Evolutionary conservation across 1,140 invertebrate species (phyloP).

Genomic region (Cydia fagiglandana): DNA sequence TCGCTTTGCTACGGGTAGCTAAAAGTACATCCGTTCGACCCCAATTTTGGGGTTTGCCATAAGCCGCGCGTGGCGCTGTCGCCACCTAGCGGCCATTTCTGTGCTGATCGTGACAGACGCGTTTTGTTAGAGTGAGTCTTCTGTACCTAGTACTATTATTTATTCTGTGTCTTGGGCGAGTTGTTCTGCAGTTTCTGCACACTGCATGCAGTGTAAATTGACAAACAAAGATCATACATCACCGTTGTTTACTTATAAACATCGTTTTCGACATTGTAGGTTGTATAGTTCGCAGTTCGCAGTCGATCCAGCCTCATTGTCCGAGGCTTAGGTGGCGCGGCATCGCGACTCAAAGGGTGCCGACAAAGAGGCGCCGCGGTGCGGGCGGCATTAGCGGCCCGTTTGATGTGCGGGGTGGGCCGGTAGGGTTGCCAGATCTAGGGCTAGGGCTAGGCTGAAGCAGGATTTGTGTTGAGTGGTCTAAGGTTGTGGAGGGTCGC

Average conservation of each 20-base stretch:
- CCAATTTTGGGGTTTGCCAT: too few species aligned
- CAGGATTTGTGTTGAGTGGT: constrained; percentile 5
- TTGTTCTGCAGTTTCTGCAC: too few species aligned
- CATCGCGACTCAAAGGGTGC: constrained; percentile 72
- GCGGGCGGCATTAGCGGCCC: constrained; percentile 71
- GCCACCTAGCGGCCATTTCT: too few species aligned
- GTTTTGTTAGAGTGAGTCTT: too few species aligned
- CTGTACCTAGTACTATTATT: too few species aligned
- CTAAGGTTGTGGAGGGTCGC: neutral
- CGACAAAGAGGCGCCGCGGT: constrained; percentile 72
- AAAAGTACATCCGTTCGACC: too few species aligned
- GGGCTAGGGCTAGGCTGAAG: neutral
- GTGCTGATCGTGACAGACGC: too few species aligned
- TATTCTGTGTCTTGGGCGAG: too few species aligned
- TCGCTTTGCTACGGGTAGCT: too few species aligned
- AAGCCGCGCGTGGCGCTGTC: too few species aligned
- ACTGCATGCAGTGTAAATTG: neutral
- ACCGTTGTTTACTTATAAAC: constrained; percentile 16
- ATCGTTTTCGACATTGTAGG: neutral
- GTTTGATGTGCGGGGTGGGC: constrained; percentile 45
- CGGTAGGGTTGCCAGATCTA: constrained; percentile 49
- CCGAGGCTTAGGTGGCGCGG: constrained; percentile 51
- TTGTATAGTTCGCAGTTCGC: constrained; percentile 10
- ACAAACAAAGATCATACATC: neutral
- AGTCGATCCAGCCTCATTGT: constrained; percentile 42